Evolutionary conservation across 2,797 vertebrate species (phyloP), one percentile per base, ranked within the genome.

Genomic region (Odontamblyopus rebecca): DNA sequence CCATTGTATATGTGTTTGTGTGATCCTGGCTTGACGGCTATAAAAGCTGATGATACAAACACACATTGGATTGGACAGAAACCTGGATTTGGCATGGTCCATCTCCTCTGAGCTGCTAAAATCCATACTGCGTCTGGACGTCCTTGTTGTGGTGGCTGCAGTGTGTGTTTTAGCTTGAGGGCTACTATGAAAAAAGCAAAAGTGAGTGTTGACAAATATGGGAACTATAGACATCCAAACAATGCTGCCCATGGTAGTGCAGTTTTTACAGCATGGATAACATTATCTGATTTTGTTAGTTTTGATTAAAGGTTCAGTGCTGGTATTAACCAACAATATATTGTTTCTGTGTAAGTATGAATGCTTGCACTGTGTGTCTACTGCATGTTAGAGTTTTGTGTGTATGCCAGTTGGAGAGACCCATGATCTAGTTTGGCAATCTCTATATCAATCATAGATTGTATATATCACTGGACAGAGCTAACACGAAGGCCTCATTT

Each of bases 61-160:
- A 56, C 64, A 77, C 69, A 79, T 54, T 70, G 73, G 41, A 74
- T 68, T 74, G 69, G 54, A 77, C 70, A 69, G 74, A 69, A 76
- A 76, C 68, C 54, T 72, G 75, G 64, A 76, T 72, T 35, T 73
- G 73, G 72, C 70, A 63, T 53, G 86, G 77, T 72, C 41, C 68
- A 83, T 68, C 73, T 75, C 63, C 51, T 80, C 72, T 76, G 76
- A 85, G 63, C 77, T 71, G 71, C 72, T 76, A 63, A 82, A 78
- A 82, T 82, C 78, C 67, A 87, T 65, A 71, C 57, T 62, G 57
- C 63, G 63, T 80, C 67, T 83, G 73, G 64, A 73, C 18, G 2
- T 73, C 73, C 41, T 53, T 70, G 26, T 56, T 76, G 69, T 74
- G 27, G 57, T 53, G 62, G 11, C n/a, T 70, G 35, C 62, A 1